Conservation (phyloP, 53 echinoderm and acorn worm genomes). For the Holothuria leucospilota region DNA sequence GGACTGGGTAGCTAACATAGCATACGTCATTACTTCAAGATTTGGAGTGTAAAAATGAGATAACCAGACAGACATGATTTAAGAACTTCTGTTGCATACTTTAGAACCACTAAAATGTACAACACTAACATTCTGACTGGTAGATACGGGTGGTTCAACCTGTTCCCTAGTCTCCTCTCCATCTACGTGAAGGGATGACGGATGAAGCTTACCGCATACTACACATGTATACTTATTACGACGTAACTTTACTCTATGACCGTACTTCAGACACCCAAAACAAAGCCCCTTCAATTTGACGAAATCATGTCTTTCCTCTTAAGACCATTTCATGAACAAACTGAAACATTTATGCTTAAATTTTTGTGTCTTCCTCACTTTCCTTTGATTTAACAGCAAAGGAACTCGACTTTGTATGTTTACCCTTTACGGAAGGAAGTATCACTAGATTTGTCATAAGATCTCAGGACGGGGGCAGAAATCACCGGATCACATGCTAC, state of each 20-base stretch:
- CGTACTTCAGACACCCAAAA: too few species aligned
- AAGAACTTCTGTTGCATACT: not conserved
- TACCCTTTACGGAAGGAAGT: not conserved
- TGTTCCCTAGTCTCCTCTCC: not conserved
- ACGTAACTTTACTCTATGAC: too few species aligned
- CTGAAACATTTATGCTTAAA: conserved; percentile 1
- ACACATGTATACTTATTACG: too few species aligned
- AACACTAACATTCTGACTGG: too few species aligned
- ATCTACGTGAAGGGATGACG: not conserved
- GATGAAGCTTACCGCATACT: too few species aligned
- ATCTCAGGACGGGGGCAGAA: not conserved
- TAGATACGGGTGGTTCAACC: not conserved
- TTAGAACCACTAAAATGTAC: not conserved
- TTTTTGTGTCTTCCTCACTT: not conserved
- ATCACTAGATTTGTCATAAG: not conserved
- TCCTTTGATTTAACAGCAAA: not conserved
- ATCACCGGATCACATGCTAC: too few species aligned
- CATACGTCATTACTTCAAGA: too few species aligned
- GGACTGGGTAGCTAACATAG: not conserved
- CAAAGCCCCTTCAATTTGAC: too few species aligned
- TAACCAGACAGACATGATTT: not conserved
- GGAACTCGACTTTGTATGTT: not conserved
- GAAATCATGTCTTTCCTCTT: not conserved
- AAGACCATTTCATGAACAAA: not conserved
- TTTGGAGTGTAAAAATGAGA: not conserved